These are phyloP conservation scores for Heliconius hermathena DNA, from an alignment of 1,140 invertebrate species.

Conservation along the genomic window DNA sequence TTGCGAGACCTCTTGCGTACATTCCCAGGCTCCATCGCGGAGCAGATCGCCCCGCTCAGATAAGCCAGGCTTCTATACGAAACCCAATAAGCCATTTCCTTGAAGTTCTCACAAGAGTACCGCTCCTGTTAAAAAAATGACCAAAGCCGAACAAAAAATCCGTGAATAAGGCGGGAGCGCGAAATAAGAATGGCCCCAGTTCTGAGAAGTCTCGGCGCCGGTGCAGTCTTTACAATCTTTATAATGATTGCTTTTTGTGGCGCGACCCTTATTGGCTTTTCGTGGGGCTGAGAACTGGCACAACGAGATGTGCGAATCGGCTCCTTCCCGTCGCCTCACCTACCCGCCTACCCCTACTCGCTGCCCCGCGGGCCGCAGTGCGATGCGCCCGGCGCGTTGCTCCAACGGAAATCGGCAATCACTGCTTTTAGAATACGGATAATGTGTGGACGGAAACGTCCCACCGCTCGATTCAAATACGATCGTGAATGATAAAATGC, in stretches of 20 bases:
- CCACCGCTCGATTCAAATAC: slow-evolving; percentile 35
- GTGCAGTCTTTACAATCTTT: slow-evolving; percentile 78
- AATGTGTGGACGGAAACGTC: slow-evolving; percentile 48
- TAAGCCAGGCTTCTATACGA: slow-evolving; percentile 71
- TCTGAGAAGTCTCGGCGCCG: slow-evolving; percentile 80
- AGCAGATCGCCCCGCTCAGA: slow-evolving; percentile 66
- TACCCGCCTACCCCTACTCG: slow-evolving; percentile 21
- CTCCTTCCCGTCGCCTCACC: slow-evolving; percentile 43
- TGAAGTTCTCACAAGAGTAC: slow-evolving; percentile 74
- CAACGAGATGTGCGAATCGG: slow-evolving; percentile 51
- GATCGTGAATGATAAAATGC: slow-evolving; percentile 47
- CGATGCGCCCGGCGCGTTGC: slow-evolving; percentile 27
- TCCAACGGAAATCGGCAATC: slow-evolving; percentile 48
- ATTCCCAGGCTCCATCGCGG: slow-evolving; percentile 56
- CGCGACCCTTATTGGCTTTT: slow-evolving; percentile 77
- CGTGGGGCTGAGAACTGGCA: slow-evolving; percentile 64
- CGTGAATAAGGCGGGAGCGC: slow-evolving; percentile 78
- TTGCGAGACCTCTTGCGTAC: slow-evolving; percentile 46
- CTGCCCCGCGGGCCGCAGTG: neutral
- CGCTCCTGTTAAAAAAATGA: slow-evolving; percentile 76
- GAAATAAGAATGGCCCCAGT: slow-evolving; percentile 78
- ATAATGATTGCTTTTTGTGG: slow-evolving; percentile 78
- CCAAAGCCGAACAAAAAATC: slow-evolving; percentile 72
- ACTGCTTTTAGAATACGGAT: slow-evolving; percentile 39
- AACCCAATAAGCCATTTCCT: slow-evolving; percentile 79